A percentile compares a stretch with the other conserved stretches of the same genome.
phyloP scores from a whole-genome alignment of 2,797 vertebrate genomes.

The Leptodon cayanensis region DNA sequence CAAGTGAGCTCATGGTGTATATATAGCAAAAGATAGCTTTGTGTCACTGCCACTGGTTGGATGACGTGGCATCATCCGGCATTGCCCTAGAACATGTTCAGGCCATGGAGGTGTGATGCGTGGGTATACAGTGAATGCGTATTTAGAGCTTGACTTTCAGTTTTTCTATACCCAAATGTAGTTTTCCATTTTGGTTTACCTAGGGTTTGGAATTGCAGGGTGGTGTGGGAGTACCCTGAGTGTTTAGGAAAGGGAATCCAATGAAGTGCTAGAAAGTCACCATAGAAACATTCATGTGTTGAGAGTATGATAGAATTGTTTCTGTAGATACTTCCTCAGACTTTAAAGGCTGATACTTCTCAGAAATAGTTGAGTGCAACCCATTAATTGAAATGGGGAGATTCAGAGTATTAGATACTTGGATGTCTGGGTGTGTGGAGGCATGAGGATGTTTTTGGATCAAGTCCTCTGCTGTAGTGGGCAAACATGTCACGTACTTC shows the following conservation, averaged over 20 bases:
- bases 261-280: constrained; percentile 34
- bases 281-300: constrained; percentile 51
- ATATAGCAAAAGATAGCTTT: not conserved
- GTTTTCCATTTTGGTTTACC: constrained; percentile 35
- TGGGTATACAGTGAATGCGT: not conserved
- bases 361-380: not conserved
- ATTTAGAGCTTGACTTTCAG: constrained; percentile 17
- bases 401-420: not conserved
- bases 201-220: constrained; percentile 4
- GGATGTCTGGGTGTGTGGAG: not conserved
- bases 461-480: not conserved
- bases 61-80: not conserved
- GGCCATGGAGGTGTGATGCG: constrained; percentile 15
- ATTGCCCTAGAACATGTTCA: constrained; percentile 7
- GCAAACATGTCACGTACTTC: not conserved
- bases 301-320: constrained; percentile 5
- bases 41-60: not conserved
- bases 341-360: not conserved
- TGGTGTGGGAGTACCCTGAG: constrained; percentile 40
- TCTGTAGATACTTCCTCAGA: not conserved
- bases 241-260: constrained; percentile 11
- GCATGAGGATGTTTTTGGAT: not conserved
- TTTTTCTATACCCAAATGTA: not conserved
- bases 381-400: not conserved
- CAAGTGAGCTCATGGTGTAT: constrained; percentile 26